A percentile compares a stretch with the other conserved stretches of the same genome.
phyloP scores from a whole-genome alignment of 2,113 vertebrate genomes.

The Phylloscopus whistleri region DNA sequence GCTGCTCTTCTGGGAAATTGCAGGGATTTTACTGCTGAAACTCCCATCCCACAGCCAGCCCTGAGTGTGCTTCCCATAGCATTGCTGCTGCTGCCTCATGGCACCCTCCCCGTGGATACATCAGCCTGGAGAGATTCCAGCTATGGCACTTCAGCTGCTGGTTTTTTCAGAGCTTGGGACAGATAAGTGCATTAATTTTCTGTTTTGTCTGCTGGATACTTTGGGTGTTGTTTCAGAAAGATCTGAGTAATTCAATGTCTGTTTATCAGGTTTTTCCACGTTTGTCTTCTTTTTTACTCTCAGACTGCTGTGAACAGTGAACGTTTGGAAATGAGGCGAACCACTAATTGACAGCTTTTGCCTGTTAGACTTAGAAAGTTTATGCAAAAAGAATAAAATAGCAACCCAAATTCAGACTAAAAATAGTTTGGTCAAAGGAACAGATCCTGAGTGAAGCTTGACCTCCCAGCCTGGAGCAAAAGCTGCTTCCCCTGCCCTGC shows the following conservation, averaged over 20 bases:
- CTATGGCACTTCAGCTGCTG: not conserved
- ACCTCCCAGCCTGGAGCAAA: not conserved
- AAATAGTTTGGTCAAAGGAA: not conserved
- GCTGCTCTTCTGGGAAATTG: not conserved
- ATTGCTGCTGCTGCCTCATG: not conserved
- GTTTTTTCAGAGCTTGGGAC: not conserved
- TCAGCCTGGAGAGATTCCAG: not conserved
- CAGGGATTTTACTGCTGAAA: not conserved
- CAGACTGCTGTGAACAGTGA: not conserved
- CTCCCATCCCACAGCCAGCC: not conserved
- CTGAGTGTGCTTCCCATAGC: rapidly evolving
- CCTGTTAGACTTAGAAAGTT: not conserved
- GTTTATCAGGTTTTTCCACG: not conserved
- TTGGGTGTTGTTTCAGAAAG: not conserved
- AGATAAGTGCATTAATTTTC: not conserved
- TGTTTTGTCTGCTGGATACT: not conserved
- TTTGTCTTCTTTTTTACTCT: not conserved
- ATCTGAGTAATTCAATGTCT: not conserved
- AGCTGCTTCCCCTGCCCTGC: not conserved
- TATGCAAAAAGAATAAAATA: not conserved
- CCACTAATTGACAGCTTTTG: not conserved
- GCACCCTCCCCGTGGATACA: not conserved
- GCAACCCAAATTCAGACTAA: not conserved
- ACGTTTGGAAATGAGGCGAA: not conserved
- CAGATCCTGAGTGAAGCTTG: not conserved